Evolutionary conservation across 64 coral and sea anemone species (phyloP), one percentile per base, ranked within the genome.

Genomic region (Porites australiensis): DNA sequence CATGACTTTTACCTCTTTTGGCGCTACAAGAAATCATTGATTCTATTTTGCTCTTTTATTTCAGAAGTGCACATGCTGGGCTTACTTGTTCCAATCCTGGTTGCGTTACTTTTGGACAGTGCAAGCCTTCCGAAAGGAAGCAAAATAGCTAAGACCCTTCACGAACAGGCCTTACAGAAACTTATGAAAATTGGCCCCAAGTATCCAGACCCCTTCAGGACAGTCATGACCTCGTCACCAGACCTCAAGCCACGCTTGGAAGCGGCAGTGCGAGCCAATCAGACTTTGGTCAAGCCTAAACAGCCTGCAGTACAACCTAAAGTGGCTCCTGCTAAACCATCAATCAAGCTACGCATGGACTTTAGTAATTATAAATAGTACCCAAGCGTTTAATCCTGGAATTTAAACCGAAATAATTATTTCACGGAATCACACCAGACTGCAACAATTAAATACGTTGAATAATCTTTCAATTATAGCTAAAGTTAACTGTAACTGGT

Each of bases 361-460:
- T 99, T 99, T 55, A 99, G 98, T 89, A 99, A 99, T 77, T 99
- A 90, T 72, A 99, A 99, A 45, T 99, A 94, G 89, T 15, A 21
- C 16, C 0, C 44, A 21, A 57, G 16, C n/a, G 44, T 2, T 73
- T 47, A 37, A 3, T 70, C 0, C 27, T 37, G 27, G 27, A 37
- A 37, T 37, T 37, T 37, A 37, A 37, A 37, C 27, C 27, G 27
- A 37, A 37, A 37, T 37, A 37, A 37, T 37, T 37, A 37, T 1
- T 37, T 1, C 27, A 37, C 27, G 27, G 27, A 37, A 37, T 37
- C 27, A 37, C 27, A 37, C 27, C 27, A 37, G 27, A 37, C 27
- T 37, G 27, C 27, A 37, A 37, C 27, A 37, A 37, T 37, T 37
- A 37, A 37, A 37, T 37, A 37, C 27, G 27, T 37, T 37, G 27